Conservation (phyloP, 1,140 invertebrate genomes). For the Cotesia typhae region DNA sequence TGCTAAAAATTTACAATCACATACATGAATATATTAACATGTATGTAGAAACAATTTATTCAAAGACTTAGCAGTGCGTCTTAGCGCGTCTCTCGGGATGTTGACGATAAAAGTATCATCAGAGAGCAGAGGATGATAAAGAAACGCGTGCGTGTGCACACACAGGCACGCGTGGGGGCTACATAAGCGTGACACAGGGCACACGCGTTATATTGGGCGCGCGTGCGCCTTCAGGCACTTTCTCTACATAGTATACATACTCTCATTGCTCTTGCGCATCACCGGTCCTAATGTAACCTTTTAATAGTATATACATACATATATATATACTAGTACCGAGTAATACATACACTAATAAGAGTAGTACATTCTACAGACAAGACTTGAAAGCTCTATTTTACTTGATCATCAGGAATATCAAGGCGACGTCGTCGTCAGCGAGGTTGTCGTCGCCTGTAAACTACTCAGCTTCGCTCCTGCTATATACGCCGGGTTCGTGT, state of each 20-base stretch:
- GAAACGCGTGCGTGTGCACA: slow-evolving; percentile 29
- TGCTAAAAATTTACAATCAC: neutral
- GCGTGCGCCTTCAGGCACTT: slow-evolving; percentile 39
- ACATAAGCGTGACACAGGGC: slow-evolving; percentile 44
- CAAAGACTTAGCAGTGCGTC: too few species aligned
- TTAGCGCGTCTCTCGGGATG: neutral
- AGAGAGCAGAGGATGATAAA: slow-evolving; percentile 9
- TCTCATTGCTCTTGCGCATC: neutral
- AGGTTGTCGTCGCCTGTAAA: too few species aligned
- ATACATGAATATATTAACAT: slow-evolving; percentile 11
- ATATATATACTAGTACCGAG: neutral
- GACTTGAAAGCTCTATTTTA: slow-evolving; percentile 11
- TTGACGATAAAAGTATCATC: neutral
- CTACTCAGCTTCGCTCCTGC: neutral
- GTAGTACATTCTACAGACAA: too few species aligned
- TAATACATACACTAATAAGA: too few species aligned
- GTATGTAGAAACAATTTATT: neutral
- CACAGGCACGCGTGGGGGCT: slow-evolving; percentile 37
- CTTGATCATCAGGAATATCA: slow-evolving; percentile 29
- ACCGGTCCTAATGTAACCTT: slow-evolving; percentile 1
- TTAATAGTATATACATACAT: slow-evolving; percentile 5
- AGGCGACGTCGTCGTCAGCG: neutral
- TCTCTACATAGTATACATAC: slow-evolving; percentile 11
- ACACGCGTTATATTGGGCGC: slow-evolving; percentile 45
- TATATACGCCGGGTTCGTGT: neutral